Evolutionary conservation across 2,113 vertebrate species (phyloP).

Genomic region (Indicator maculatus): DNA sequence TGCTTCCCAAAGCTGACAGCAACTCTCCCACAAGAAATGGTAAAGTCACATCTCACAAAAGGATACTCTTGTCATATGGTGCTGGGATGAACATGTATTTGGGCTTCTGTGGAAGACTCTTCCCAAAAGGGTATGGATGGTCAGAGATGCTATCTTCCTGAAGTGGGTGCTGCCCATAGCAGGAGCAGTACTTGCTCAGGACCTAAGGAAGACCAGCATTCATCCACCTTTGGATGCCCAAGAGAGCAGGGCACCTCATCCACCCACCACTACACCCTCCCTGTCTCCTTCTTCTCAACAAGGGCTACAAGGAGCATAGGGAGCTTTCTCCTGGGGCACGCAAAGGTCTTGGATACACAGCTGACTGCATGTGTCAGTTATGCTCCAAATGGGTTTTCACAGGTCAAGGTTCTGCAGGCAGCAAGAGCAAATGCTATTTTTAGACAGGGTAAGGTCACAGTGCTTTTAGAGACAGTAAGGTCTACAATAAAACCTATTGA

Average conservation of each 20-base stretch:
- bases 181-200: background rate
- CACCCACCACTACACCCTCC: background rate
- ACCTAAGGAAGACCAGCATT: background rate
- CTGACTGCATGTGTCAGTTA: conserved; percentile 83
- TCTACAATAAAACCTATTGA: conserved; percentile 88
- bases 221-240: background rate
- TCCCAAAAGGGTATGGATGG: background rate
- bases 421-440: conserved; percentile 85
- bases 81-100: fast-evolving
- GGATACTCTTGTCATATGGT: background rate
- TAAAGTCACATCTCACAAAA: background rate
- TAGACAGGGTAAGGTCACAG: conserved; percentile 82
- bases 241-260: background rate
- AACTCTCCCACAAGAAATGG: background rate
- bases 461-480: conserved; percentile 85
- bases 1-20: background rate
- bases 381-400: conserved; percentile 85
- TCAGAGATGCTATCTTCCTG: fast-evolving
- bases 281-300: background rate
- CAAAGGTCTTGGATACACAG: conserved; percentile 75
- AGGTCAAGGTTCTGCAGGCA: conserved; percentile 84
- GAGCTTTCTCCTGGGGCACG: background rate
- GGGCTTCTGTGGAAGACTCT: background rate
- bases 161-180: background rate
- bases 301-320: background rate